Base-by-base conservation (phyloP, 2,888 invertebrate genomes). In the Hirtodrosophila histrioides region DNA sequence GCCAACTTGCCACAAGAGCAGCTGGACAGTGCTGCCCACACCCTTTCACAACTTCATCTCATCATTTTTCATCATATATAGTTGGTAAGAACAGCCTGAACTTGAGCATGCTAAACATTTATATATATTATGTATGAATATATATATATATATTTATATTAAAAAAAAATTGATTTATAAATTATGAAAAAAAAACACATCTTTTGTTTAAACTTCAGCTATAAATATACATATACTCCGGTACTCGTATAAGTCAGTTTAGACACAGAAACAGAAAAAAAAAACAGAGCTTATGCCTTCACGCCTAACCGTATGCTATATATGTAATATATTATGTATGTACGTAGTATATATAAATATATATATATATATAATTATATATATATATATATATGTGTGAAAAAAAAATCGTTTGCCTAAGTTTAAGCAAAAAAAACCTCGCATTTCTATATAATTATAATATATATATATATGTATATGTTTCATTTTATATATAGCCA, bases 151-250 rank as follows among this genome's bases (percentile, higher is more conserved):
- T 62, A 37, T 58, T 40, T 56, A 61, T 73, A 56, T 44, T 62
- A 74, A 80, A 82, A 84, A 84, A 81, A 85, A 81, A 69, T 45
- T 65, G 31, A 61, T 79, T 68, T 83, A 73, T 83, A 83, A 80
- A 76, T 88, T 73, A 86, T 70, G 80, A 82, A 88, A 83, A 87
- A 82, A 82, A 79, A 64, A 50, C 40, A 39, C 43, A 31, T 31
- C 31, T 31, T 31, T 31, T 31, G 31, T 31, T 31, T 62, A 61
- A 62, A 73, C 65, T 86, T 83, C 83, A 76, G 88, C 86, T 79
- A 79, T 83, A 70, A 70, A 58, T 70, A 58, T 57, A 61, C 55
- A 69, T 68, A 64, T 56, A 61, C 29, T 61, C 61, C 41, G 45
- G 24, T 53, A 69, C 50, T 61, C 54, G 45, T 43, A 69, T 84